Evolutionary conservation across 2,113 vertebrate species (phyloP).

Genomic region (Geothlypis trichas): DNA sequence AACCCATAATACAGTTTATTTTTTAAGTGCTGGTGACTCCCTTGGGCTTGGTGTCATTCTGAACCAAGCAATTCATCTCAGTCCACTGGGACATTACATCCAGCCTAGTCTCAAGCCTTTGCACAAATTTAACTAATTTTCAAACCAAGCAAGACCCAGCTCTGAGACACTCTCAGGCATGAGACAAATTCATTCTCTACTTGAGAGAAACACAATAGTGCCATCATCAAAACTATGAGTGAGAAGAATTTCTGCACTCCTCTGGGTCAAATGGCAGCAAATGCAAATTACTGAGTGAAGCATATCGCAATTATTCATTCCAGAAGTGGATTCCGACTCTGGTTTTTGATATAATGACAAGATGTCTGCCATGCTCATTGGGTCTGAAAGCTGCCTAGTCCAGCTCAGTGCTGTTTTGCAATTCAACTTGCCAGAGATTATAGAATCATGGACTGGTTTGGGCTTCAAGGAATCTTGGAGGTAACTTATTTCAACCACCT

Average conservation of each 20-base stretch:
- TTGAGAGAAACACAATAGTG: not conserved
- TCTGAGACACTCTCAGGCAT: not conserved
- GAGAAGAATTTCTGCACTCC: not conserved
- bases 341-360: not conserved
- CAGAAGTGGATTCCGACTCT: not conserved
- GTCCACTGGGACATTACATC: not conserved
- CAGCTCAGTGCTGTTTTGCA: not conserved
- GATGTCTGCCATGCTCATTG: not conserved
- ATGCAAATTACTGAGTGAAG: not conserved
- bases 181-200: not conserved
- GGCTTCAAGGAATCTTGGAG: not conserved
- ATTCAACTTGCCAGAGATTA: not conserved
- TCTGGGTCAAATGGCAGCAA: not conserved
- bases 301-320: not conserved
- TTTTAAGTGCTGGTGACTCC: not conserved
- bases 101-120: not conserved
- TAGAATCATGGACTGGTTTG: not conserved
- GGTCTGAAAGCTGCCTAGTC: not conserved
- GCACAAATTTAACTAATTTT: not conserved
- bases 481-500: not conserved
- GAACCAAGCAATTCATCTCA: not conserved
- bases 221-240: not conserved
- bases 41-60: not conserved
- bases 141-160: not conserved
- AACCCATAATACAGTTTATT: not conserved